phyloP scores from a whole-genome alignment of 2,888 invertebrate species.

The Steinernema carpocapsae region DNA sequence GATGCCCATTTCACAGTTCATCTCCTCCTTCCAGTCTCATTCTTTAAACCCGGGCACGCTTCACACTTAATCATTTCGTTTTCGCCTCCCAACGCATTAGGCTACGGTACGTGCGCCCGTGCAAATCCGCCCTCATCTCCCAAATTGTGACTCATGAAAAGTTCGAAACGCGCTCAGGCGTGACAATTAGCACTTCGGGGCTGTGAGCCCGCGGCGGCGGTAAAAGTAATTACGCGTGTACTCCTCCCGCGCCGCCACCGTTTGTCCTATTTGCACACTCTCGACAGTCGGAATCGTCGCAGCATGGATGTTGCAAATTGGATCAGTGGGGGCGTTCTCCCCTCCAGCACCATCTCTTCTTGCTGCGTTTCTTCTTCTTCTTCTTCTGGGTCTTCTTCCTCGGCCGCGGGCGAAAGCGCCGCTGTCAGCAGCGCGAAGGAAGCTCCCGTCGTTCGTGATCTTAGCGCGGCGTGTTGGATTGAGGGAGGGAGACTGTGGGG shows the following conservation, averaged over 20 bases:
- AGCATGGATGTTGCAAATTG: conserved; percentile 19
- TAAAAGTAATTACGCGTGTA: conserved; percentile 26
- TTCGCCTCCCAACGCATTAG: background rate
- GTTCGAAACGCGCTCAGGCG: conserved; percentile 4
- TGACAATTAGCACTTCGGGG: conserved; percentile 26
- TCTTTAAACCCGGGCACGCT: too few species aligned
- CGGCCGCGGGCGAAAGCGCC: background rate
- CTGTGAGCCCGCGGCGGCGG: too few species aligned
- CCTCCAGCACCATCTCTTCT: background rate
- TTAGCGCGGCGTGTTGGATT: conserved; percentile 14
- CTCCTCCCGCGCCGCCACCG: conserved; percentile 3
- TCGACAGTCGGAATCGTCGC: background rate
- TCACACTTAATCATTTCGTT: too few species aligned
- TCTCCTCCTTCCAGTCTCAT: too few species aligned
- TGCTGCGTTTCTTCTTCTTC: too few species aligned
- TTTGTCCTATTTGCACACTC: conserved; percentile 19
- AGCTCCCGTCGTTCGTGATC: conserved; percentile 11
- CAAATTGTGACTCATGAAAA: conserved; percentile 4
- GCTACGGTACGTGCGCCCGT: background rate
- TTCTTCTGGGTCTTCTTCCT: background rate
- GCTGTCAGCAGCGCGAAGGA: too few species aligned
- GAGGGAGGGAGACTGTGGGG: background rate
- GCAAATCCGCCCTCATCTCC: background rate
- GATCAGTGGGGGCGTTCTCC: conserved; percentile 26
- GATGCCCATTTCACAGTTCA: too few species aligned